A percentile compares a stretch with the other conserved stretches of the same genome.
Conservation (phyloP, 2,113 vertebrate genomes). For the Chunga burmeisteri region DNA sequence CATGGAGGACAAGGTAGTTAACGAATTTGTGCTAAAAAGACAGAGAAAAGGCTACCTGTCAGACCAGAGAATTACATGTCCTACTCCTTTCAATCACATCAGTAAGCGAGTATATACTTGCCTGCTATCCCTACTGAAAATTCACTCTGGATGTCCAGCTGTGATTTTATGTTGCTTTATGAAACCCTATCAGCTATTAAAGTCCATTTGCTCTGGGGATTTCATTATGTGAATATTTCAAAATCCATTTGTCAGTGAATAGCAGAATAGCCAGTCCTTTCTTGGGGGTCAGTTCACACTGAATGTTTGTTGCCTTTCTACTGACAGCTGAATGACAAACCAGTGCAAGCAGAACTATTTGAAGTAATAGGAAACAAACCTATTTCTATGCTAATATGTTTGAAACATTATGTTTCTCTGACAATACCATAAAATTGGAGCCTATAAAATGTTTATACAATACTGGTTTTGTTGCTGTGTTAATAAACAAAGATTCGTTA, state of each 20-base stretch:
- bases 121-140: background rate
- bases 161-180: background rate
- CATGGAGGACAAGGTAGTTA: background rate
- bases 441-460: constrained; percentile 40
- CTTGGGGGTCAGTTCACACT: constrained; percentile 29
- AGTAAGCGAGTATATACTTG: background rate
- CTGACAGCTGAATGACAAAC: constrained; percentile 47
- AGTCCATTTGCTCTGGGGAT: constrained; percentile 2
- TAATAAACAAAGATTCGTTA: constrained; percentile 48
- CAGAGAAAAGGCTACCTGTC: background rate
- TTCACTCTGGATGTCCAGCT: background rate
- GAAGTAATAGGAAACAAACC: constrained; percentile 19
- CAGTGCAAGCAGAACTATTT: background rate
- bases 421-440: background rate
- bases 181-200: background rate
- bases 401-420: constrained; percentile 16
- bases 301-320: constrained; percentile 3
- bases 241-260: constrained; percentile 22
- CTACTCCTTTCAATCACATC: background rate
- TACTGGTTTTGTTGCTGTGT: background rate
- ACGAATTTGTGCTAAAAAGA: background rate
- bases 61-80: background rate
- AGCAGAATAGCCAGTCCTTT: background rate
- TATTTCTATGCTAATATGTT: constrained; percentile 36
- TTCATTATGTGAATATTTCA: constrained; percentile 43